Percentiles rank a stretch among this genome's conserved stretches.
These are phyloP conservation scores for Erpetoichthys calabaricus DNA, from an alignment of 2,797 vertebrate species.

Conservation along the genomic window DNA sequence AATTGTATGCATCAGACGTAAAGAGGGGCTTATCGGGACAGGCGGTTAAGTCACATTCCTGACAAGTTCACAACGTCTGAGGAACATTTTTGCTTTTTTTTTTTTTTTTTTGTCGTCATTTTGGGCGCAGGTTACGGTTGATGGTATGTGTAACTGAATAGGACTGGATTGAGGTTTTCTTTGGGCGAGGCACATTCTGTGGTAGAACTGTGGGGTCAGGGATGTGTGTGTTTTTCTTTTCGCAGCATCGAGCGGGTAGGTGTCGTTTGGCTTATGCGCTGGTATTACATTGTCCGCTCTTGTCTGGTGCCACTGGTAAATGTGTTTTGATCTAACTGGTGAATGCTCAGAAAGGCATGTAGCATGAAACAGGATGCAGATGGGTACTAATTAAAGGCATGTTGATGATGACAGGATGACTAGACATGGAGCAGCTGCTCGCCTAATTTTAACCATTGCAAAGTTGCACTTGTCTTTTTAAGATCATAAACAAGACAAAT, in stretches of 20 bases:
- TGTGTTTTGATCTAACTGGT: conserved; percentile 34
- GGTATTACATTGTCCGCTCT: not conserved
- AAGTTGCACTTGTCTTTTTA: conserved; percentile 17
- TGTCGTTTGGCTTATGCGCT: no score
- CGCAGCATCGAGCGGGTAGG: no score
- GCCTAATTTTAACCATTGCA: conserved; percentile 34
- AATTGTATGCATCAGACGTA: no score
- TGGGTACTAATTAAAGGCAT: conserved; percentile 51
- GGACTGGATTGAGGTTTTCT: not conserved
- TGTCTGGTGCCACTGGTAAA: not conserved
- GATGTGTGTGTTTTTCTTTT: no score
- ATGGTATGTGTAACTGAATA: not conserved
- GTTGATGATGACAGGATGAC: conserved; percentile 42
- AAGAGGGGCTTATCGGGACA: no score
- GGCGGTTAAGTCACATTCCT: no score
- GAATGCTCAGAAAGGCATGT: conserved; percentile 35
- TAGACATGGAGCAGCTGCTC: conserved; percentile 42
- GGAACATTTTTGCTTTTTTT: no score
- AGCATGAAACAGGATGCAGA: conserved; percentile 53
- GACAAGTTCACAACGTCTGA: no score
- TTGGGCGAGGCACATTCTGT: conserved; percentile 1
- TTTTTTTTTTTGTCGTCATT: no score
- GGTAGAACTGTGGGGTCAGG: not conserved
- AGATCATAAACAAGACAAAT: not conserved
- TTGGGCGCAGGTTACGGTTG: not conserved